These are phyloP conservation scores for Amphipoea oculea DNA, from an alignment of 2,888 invertebrate genomes.

Conservation along the genomic window DNA sequence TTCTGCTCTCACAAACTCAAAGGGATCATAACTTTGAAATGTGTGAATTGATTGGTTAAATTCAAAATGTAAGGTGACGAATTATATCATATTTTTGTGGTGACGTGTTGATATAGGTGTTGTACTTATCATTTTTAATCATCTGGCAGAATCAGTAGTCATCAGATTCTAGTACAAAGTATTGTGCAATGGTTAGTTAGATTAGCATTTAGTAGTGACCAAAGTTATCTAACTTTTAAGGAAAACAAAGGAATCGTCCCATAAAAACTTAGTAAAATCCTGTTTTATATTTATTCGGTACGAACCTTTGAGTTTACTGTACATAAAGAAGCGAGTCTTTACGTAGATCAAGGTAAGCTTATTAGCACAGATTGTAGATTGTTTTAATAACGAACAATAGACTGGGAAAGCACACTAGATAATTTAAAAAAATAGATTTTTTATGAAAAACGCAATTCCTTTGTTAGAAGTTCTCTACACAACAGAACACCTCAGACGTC, in stretches of 20 bases:
- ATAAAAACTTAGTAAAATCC: no score
- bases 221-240: not conserved
- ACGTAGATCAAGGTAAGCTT: not conserved
- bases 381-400: not conserved
- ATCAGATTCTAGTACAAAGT: not conserved
- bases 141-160: not conserved
- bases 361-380: not conserved
- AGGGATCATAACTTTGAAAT: constrained; percentile 44
- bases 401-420: no score
- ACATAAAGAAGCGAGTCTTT: not conserved
- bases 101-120: constrained; percentile 9
- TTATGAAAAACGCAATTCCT: not conserved
- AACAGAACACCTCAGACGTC: constrained; percentile 6
- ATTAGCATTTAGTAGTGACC: not conserved
- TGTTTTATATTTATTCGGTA: no score
- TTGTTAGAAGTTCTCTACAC: constrained; percentile 16
- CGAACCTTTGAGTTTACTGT: not conserved
- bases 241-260: not conserved
- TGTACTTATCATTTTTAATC: constrained; percentile 10
- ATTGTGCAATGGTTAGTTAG: not conserved
- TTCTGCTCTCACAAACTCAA: constrained; percentile 33
- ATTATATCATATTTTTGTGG: constrained; percentile 38
- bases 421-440: not conserved
- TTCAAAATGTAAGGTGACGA: constrained; percentile 34
- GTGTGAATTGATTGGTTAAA: constrained; percentile 33